Base-by-base conservation (phyloP, 2,113 vertebrate genomes). In the Leptocoma aspasia region DNA sequence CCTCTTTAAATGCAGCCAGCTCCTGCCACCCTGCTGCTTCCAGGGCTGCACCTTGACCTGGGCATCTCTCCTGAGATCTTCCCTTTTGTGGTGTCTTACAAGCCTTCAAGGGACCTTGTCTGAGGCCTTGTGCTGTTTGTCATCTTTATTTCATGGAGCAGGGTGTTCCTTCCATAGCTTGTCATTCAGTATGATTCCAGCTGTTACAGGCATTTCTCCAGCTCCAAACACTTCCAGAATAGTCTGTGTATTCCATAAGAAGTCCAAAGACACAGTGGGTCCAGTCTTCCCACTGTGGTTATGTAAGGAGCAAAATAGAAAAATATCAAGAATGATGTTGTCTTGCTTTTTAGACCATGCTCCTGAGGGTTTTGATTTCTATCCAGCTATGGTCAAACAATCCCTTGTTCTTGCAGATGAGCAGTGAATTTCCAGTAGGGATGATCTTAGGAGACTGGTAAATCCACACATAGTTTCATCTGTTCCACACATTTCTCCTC, bases 361-460 rank as follows among this genome's bases (percentile, higher is more conserved):
- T 96, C 84, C 78, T 16, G 3, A 96, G 95, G 79, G 83, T 72
- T 82, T 97, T 97, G 94, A 82, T 93, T 86, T 89, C 82, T 79
- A 12, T 90, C 96, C 97, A 97, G 90, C 85, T 70, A 64, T 89
- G 89, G 89, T 97, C 95, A 97, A 97, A 79, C 73, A 96, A 96
- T 49, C 69, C 79, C 75, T 97, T 97, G 96, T 97, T 97, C 93
- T 93, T 89, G 75, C 49, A 94, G 75, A 78, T 70, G 52, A 96
- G 89, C 95, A 90, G 97, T 96, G 95, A 97, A 96, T 98, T 97
- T 98, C 97, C 97, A 98, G 88, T 31, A 79, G 69, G 52, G 35
- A 65, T 37, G 19, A 61, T 56, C 88, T 78, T 88, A 54, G 50
- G 60, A 90, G 64, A 85, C 41, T 81, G 84, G 47, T 85, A 78